Conservation (phyloP, 1,140 invertebrate species). For the Cydia pomonella region DNA sequence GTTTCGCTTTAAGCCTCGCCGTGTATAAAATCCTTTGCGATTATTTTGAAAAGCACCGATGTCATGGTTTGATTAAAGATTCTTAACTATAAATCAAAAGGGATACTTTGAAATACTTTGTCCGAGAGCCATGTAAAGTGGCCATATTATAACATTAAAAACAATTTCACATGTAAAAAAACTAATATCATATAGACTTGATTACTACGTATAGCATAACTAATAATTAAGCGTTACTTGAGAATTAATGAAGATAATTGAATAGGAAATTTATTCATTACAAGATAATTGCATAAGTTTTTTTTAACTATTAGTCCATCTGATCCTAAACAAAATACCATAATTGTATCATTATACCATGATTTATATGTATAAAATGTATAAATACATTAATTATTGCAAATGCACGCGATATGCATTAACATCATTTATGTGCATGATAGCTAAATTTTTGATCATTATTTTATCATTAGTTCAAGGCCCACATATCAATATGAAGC, state of each 20-base stretch:
- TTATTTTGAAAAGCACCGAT: slow-evolving; percentile 22
- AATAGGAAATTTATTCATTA: background rate
- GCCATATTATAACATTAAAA: background rate
- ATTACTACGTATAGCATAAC: background rate
- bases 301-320: background rate
- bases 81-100: slow-evolving; percentile 12
- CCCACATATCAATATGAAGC: too few relatives aligned
- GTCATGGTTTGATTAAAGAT: slow-evolving; percentile 25
- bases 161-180: background rate
- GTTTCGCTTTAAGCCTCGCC: slow-evolving; percentile 12
- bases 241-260: background rate
- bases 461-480: too few relatives aligned
- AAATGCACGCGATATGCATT: too few relatives aligned
- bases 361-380: too few relatives aligned
- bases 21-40: slow-evolving; percentile 13
- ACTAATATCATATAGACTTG: background rate
- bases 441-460: too few relatives aligned
- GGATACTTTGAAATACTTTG: background rate
- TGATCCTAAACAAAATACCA: background rate
- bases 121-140: slow-evolving; percentile 22
- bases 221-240: background rate
- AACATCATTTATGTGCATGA: too few relatives aligned
- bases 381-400: too few relatives aligned
- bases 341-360: background rate
- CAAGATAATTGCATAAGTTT: background rate